Evolutionary conservation across 2,113 vertebrate species (phyloP), one percentile per base, ranked within the genome.

Genomic region (Gracilinanus agilis): DNA sequence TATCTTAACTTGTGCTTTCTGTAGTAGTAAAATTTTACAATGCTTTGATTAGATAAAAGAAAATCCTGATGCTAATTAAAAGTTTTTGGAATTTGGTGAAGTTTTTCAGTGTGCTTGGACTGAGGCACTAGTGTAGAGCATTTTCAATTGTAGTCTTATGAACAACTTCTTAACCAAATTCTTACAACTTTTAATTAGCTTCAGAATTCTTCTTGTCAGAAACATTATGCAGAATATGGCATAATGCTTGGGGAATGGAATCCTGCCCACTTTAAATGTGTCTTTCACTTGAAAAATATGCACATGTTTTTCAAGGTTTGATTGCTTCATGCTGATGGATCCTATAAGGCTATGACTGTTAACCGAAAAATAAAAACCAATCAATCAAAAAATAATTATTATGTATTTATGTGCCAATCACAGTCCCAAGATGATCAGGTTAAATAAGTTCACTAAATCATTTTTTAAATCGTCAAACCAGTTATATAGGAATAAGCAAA

Each of bases 21-120:
- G 88, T 27, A 91, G 92, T 27, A 91, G 40, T 96, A 94, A 95
- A 94, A 94, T 95, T 90, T 90, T 95, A 91, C 75, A 54, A 91
- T 95, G 44, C 88, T 96, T 95, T 97, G 92, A 97, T 96, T 95
- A 94, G 58, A 93, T 55, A 24, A 93, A 91, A 67, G 29, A 96
- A 89, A 93, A 94, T 93, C 94, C 75, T 92, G 54, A 94, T 92
- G 56, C 88, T 94, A 95, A 97, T 95, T 96, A 95, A 96, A 97
- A 97, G 0, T 90, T 92, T 3, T 27, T 92, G 54, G 11, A 44
- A 53, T 94, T 96, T 83, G 25, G 24, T n/a, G 29, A 93, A 11
- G 11, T 92, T 92, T 3, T 6, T 49, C 90, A 89, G 53, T 83
- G 44, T 55, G 92, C 55, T 75, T 75, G 13, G 61, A 90, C 0